Conservation (phyloP, 2,797 vertebrate species). For the Nothura maculosa region DNA sequence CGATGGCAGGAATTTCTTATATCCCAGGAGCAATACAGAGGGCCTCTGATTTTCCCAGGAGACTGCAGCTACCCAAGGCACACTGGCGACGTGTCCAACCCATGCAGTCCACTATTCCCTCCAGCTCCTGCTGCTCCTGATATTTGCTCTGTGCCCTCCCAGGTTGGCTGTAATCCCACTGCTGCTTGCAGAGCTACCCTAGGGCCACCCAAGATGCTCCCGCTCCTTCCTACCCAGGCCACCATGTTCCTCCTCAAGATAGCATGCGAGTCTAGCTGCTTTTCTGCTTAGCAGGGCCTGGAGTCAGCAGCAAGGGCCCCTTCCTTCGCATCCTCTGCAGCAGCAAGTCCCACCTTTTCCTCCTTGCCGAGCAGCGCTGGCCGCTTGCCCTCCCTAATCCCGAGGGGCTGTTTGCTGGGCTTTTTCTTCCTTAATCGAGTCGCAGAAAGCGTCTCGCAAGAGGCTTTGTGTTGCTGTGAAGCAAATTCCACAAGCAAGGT, state of each 20-base stretch:
- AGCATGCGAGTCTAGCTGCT: fast-evolving
- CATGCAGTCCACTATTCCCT: neutral
- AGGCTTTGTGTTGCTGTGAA: constrained; percentile 30
- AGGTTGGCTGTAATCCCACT: fast-evolving
- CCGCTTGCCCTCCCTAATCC: constrained; percentile 18
- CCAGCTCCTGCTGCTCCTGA: neutral
- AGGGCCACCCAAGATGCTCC: neutral
- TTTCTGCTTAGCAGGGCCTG: neutral
- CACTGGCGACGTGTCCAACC: neutral
- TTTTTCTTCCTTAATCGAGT: constrained; percentile 55
- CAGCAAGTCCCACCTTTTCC: constrained; percentile 65
- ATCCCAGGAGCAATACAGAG: neutral
- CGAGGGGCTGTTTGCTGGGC: neutral
- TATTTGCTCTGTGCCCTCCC: fast-evolving
- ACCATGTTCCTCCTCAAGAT: neutral
- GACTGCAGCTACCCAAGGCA: neutral
- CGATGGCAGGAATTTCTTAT: neutral
- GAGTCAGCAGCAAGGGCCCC: constrained; percentile 34
- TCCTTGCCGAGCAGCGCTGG: constrained; percentile 36
- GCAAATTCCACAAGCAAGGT: constrained; percentile 58
- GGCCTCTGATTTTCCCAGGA: neutral
- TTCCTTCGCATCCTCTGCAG: constrained; percentile 58
- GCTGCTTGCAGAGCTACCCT: neutral
- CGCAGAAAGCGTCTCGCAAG: neutral
- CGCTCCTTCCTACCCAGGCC: neutral